These are phyloP conservation scores for Vulpes lagopus DNA, from an alignment of 2,113 vertebrate species.

Conservation along the genomic window DNA sequence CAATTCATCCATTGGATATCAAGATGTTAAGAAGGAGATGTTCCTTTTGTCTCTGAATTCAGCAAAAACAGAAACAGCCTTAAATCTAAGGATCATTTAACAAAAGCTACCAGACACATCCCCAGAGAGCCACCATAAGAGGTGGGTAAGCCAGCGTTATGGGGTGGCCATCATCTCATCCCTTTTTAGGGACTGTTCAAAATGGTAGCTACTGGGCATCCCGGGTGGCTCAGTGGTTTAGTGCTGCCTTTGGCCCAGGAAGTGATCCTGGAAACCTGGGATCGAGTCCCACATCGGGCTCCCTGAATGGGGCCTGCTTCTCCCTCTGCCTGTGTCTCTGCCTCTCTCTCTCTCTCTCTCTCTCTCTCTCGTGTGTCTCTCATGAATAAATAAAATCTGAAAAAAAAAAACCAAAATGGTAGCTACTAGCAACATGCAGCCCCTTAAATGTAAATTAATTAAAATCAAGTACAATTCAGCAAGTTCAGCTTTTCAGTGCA, in stretches of 20 bases:
- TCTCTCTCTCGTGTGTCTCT: too few species aligned
- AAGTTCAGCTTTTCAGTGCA: background rate
- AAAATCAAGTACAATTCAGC: background rate
- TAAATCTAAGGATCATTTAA: background rate
- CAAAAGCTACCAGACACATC: background rate
- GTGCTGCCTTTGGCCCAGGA: too few species aligned
- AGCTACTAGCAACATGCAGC: background rate
- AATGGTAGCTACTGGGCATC: background rate
- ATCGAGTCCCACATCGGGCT: too few species aligned
- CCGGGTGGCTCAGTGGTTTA: too few species aligned
- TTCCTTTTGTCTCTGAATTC: background rate
- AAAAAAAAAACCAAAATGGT: background rate
- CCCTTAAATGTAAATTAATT: constrained; percentile 7
- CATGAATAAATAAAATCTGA: too few species aligned
- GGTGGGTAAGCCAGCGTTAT: background rate
- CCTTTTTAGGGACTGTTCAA: background rate
- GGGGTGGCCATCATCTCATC: background rate
- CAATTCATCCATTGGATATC: background rate
- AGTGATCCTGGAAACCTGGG: too few species aligned
- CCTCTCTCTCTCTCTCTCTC: too few species aligned
- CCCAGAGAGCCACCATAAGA: background rate
- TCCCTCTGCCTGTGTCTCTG: too few species aligned
- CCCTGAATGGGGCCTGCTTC: too few species aligned
- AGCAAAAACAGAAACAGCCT: background rate
- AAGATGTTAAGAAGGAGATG: background rate